Conservation (phyloP, 2,888 invertebrate species). For the Luperina testacea region DNA sequence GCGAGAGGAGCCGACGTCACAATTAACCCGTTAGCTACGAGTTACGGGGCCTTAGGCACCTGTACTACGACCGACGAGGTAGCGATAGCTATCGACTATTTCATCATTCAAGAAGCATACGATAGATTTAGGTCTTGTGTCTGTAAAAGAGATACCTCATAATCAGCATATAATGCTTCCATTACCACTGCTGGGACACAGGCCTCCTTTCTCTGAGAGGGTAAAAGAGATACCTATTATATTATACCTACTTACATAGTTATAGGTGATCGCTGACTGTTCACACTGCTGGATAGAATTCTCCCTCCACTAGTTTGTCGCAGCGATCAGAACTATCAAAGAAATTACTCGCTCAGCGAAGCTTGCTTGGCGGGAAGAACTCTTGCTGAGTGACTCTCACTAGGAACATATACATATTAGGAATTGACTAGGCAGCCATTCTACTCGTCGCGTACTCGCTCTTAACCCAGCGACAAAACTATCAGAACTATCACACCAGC, state of each 20-base stretch:
- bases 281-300: neutral
- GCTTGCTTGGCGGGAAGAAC: too few relatives aligned
- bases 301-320: neutral
- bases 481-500: neutral
- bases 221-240: too few relatives aligned
- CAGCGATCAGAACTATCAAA: neutral
- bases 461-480: neutral
- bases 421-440: neutral
- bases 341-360: neutral
- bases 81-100: slow-evolving; percentile 1
- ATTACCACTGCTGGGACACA: too few relatives aligned
- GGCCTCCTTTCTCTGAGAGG: too few relatives aligned
- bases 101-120: neutral
- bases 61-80: neutral
- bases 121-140: neutral
- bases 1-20: slow-evolving; percentile 27
- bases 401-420: neutral
- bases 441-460: neutral
- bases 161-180: too few relatives aligned
- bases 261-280: neutral
- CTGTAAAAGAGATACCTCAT: neutral
- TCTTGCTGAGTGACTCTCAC: neutral
- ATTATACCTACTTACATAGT: too few relatives aligned
- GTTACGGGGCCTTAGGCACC: slow-evolving; percentile 30
- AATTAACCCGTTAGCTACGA: slow-evolving; percentile 48